Conservation (phyloP, 2,797 vertebrate species). For the Tapera naevia region DNA sequence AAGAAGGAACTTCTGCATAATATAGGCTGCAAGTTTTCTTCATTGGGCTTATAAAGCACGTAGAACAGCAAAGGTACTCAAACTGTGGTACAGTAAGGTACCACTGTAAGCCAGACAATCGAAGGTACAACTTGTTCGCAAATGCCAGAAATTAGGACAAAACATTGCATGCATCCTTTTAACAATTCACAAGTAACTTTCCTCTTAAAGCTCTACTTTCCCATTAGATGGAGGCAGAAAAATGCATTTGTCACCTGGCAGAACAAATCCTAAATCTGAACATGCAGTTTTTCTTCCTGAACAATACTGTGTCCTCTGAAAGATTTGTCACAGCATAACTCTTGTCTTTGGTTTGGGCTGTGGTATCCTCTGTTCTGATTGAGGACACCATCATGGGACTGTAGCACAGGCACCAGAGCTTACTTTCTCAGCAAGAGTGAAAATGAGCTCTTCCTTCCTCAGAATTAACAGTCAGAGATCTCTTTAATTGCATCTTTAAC, state of each 20-base stretch:
- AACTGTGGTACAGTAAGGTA: neutral
- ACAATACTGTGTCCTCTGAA: neutral
- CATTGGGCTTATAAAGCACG: neutral
- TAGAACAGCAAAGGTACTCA: neutral
- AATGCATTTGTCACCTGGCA: neutral
- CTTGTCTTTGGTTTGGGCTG: neutral
- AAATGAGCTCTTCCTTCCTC: neutral
- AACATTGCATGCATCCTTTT: neutral
- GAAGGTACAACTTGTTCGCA: neutral
- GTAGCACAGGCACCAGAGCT: neutral
- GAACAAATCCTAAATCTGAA: neutral
- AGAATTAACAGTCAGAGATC: neutral
- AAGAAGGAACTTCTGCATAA: neutral
- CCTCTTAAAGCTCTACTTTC: neutral
- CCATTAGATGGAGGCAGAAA: neutral
- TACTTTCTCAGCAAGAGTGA: neutral
- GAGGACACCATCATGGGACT: neutral
- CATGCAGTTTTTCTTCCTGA: neutral
- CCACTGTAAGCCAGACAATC: neutral
- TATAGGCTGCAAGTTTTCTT: neutral
- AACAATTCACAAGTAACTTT: neutral
- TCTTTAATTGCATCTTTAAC: neutral
- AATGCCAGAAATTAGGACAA: neutral
- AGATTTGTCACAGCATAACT: neutral
- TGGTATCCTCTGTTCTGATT: neutral